These are phyloP conservation scores for Eurytoma adleriae DNA, from an alignment of 2,888 invertebrate genomes.

Conservation along the genomic window DNA sequence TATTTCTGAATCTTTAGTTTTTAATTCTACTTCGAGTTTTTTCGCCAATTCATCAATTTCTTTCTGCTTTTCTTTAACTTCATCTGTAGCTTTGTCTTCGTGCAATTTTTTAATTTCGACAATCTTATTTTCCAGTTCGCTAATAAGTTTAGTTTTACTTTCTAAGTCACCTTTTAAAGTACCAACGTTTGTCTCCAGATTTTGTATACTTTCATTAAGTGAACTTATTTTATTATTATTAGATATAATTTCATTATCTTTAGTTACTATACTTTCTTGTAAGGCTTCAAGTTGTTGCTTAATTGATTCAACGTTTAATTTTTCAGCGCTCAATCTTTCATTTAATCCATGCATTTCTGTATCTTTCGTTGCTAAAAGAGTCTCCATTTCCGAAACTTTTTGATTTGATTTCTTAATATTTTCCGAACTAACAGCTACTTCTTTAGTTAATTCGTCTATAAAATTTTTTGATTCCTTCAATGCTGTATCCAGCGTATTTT, in stretches of 20 bases:
- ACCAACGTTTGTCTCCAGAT: slow-evolving; percentile 63
- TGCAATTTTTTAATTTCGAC: slow-evolving; percentile 75
- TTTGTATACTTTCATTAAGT: slow-evolving; percentile 76
- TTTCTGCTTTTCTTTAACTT: slow-evolving; percentile 43
- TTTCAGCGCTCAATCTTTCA: slow-evolving; percentile 76
- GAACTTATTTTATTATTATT: slow-evolving; percentile 77
- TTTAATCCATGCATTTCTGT: slow-evolving; percentile 66
- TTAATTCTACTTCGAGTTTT: slow-evolving; percentile 71
- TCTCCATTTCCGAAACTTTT: slow-evolving; percentile 55
- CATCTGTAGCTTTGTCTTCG: slow-evolving; percentile 15
- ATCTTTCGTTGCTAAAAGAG: slow-evolving; percentile 56
- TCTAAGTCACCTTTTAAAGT: slow-evolving; percentile 59
- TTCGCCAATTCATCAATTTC: slow-evolving; percentile 66
- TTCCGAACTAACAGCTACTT: slow-evolving; percentile 54
- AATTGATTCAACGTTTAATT: slow-evolving; percentile 67
- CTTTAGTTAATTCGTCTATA: slow-evolving; percentile 49
- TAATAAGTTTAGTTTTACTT: slow-evolving; percentile 70
- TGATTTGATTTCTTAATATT: slow-evolving; percentile 49
- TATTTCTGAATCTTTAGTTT: slow-evolving; percentile 68
- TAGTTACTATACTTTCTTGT: slow-evolving; percentile 77
- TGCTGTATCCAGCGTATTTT: slow-evolving; percentile 59
- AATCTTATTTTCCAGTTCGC: slow-evolving; percentile 77
- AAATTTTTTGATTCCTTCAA: slow-evolving; percentile 58
- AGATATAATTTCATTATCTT: slow-evolving; percentile 77
- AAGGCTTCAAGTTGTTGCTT: slow-evolving; percentile 61